Percentiles rank a stretch among this genome's conserved stretches.
These are phyloP conservation scores for Acridotheres tristis DNA, from an alignment of 2,797 vertebrate genomes.

Conservation along the genomic window DNA sequence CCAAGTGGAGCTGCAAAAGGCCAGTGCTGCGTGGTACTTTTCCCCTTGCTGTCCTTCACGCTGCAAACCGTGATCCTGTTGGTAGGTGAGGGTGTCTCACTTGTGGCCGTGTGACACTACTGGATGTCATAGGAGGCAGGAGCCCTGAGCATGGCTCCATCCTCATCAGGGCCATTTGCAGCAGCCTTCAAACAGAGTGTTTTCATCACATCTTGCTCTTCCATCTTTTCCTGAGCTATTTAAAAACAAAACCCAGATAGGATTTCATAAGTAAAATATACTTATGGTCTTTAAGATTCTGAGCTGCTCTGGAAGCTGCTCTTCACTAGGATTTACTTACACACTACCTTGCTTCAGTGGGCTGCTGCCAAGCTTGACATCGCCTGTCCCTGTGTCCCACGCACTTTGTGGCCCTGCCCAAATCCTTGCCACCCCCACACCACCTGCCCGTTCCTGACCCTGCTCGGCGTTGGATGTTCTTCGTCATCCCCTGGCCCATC, in stretches of 20 bases:
- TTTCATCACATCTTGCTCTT: neutral
- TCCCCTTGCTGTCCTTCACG: neutral
- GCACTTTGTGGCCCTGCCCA: neutral
- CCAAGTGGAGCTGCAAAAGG: neutral
- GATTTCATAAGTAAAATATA: neutral
- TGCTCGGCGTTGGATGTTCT: accelerated
- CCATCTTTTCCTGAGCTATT: neutral
- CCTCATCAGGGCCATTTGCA: neutral
- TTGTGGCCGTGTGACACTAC: neutral
- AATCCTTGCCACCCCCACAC: neutral
- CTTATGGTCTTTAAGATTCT: neutral
- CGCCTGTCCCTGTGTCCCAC: neutral
- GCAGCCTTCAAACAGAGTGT: neutral
- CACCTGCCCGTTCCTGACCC: neutral
- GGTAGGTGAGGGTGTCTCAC: accelerated
- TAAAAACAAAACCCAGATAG: neutral
- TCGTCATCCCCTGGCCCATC: neutral
- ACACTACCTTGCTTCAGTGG: neutral
- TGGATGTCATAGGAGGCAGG: neutral
- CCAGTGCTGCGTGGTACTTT: neutral
- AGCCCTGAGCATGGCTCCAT: neutral
- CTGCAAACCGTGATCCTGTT: neutral
- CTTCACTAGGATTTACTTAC: neutral
- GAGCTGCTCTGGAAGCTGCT: neutral
- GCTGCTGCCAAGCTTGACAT: neutral